Base-by-base conservation (phyloP, 2,797 vertebrate genomes). In the Tachyglossus aculeatus region DNA sequence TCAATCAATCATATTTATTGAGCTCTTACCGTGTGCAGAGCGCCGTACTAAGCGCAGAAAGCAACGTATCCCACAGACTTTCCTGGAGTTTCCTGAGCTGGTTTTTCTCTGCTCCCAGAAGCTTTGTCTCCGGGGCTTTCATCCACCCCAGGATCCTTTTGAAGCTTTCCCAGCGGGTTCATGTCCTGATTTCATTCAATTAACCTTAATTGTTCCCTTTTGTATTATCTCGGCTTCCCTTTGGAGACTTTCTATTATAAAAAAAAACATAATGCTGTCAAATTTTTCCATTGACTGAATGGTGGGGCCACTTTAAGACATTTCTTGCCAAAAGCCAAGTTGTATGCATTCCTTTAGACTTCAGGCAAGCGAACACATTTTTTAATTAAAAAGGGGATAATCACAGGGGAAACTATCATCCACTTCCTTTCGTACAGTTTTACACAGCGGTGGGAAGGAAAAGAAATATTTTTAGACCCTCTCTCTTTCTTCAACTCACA, bases 241-340 rank as follows among this genome's bases (percentile, higher is more conserved):
- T n/a, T 60, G 53, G 53, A 77, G 41, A 16, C 7, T 68, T 74
- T 50, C 32, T 66, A 55, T 61, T 82, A 61, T 66, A 74, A 56
- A 68, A 43, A 45, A 44, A 41, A 54, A 69, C 29, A 73, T 39
- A 44, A 48, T 51, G 56, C 53, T 72, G 66, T 78, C n/a, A 38
- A 64, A 24, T n/a, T 55, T 71, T 77, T 57, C 48, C 27, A 68
- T 55, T 71, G 45, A 57, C 36, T 69, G 10, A 58, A 13, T 63
- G 29, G 18, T 47, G 60, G 22, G 16, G 58, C 15, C 41, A 58
- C 52, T 77, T 70, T 74, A 69, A 82, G 12, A 7, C 58, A 58
- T 70, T 59, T 74, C n/a, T 29, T 67, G 66, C 48, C 67, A 25
- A 74, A 77, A 76, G 71, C 51, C 11, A 77, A 78, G 72, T 77